A percentile compares a stretch with the other conserved stretches of the same genome.
Evolutionary conservation across 2,113 vertebrate species (phyloP).

Genomic region (Pteropus alecto): DNA sequence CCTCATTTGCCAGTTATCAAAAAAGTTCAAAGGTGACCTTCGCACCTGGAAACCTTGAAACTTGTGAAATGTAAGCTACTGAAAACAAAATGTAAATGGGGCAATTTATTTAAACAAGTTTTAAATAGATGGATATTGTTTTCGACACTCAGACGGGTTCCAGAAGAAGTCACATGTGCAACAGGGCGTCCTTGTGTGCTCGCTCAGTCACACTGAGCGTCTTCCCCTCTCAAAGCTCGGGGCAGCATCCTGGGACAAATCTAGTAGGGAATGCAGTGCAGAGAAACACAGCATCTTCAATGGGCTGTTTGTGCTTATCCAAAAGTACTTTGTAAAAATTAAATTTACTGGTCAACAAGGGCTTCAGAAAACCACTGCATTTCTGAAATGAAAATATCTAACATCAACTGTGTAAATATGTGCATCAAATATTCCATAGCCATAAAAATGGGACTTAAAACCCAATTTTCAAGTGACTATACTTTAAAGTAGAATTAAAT

Average conservation of each 20-base stretch:
- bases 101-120: background rate
- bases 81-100: slow-evolving; percentile 5
- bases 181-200: background rate
- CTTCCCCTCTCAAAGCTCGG: background rate
- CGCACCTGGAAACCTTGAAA: background rate
- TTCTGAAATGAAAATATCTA: background rate
- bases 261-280: background rate
- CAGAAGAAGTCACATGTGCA: background rate
- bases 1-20: background rate
- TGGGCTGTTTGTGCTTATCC: background rate
- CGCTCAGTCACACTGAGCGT: no score
- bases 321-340: background rate
- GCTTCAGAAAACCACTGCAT: background rate
- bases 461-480: background rate
- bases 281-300: background rate
- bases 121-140: background rate
- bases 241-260: background rate
- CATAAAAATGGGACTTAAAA: background rate
- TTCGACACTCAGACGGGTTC: background rate
- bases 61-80: background rate
- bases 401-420: background rate
- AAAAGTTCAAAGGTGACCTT: background rate
- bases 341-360: background rate
- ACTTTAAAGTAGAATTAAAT: background rate
- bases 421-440: background rate